These are phyloP conservation scores for Deroptyus accipitrinus DNA, from an alignment of 2,113 vertebrate species.

Conservation along the genomic window DNA sequence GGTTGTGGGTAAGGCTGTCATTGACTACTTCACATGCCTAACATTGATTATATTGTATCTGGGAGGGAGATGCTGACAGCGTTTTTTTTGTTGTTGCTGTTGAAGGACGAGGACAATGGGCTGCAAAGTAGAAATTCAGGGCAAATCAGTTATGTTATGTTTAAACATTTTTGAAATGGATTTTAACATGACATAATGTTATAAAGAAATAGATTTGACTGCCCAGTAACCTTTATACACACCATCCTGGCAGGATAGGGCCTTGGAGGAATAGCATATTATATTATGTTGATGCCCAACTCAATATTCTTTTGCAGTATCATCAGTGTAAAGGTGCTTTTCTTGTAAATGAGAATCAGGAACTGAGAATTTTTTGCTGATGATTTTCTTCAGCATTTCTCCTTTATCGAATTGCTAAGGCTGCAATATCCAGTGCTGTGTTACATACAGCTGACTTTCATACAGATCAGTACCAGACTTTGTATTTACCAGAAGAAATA, in stretches of 20 bases:
- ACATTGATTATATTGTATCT: background rate
- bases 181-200: slow-evolving; percentile 30
- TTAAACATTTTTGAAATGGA: slow-evolving; percentile 49
- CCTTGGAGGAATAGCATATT: background rate
- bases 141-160: slow-evolving; percentile 6
- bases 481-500: background rate
- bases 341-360: background rate
- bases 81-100: background rate
- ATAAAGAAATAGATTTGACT: background rate
- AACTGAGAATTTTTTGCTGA: background rate
- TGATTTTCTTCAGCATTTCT: background rate
- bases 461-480: background rate
- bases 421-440: background rate
- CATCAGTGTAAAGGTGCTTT: background rate
- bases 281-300: background rate
- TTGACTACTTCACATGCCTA: slow-evolving; percentile 18
- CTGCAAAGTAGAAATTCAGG: slow-evolving; percentile 32
- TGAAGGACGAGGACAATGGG: slow-evolving; percentile 39
- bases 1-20: background rate
- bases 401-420: background rate
- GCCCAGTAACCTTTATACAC: background rate
- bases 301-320: background rate
- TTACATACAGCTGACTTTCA: background rate
- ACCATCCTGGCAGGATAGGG: background rate
- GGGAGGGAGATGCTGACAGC: background rate